Conservation (phyloP, 1,140 invertebrate genomes). For the Nasonia longicornis region DNA sequence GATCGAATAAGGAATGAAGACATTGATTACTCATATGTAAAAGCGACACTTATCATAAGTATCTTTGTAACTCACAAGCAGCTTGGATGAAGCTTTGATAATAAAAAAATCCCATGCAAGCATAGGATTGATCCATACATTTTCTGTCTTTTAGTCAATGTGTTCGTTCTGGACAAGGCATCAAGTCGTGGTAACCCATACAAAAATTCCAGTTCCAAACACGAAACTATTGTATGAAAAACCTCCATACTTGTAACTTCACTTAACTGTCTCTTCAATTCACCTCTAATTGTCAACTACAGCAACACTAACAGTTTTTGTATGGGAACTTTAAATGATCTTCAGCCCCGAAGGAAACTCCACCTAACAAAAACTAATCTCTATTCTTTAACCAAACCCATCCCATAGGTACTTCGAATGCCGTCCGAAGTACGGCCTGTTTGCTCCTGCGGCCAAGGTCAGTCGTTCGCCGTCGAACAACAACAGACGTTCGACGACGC, state of each 20-base stretch:
- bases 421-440: slow-evolving; percentile 88
- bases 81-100: not conserved
- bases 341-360: not conserved
- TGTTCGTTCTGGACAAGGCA: not conserved
- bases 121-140: not conserved
- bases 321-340: not conserved
- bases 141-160: not conserved
- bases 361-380: slow-evolving; percentile 19
- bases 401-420: slow-evolving; percentile 94
- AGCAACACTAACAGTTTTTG: not conserved
- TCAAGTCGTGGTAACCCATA: not conserved
- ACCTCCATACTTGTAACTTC: no score
- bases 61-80: not conserved
- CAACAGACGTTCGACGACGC: slow-evolving; percentile 74
- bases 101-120: not conserved
- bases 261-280: not conserved
- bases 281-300: not conserved
- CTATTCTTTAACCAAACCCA: slow-evolving; percentile 10
- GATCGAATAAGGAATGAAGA: not conserved
- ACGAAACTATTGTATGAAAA: no score
- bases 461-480: slow-evolving; percentile 83
- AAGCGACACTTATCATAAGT: not conserved
- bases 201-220: not conserved
- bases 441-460: slow-evolving; percentile 91
- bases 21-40: not conserved